Conservation (phyloP, 23 tunicate genomes). For the Diplosoma virens region DNA sequence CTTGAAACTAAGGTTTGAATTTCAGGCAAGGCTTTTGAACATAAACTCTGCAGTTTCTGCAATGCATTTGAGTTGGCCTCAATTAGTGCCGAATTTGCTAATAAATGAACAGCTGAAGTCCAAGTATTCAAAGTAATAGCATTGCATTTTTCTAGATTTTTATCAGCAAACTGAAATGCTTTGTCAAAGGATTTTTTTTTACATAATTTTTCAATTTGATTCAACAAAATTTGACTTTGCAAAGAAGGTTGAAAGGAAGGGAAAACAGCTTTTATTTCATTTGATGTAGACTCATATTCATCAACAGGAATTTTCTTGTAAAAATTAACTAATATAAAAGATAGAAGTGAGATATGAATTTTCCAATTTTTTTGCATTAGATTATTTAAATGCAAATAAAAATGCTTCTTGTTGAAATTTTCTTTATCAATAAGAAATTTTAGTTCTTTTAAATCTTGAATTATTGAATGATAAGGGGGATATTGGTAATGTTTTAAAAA, state of each 20-base stretch:
- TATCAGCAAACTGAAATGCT: neutral
- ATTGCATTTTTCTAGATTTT: neutral
- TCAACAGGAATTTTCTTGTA: slow-evolving; percentile 8
- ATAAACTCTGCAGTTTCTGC: neutral
- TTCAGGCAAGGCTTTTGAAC: neutral
- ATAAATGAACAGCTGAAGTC: neutral
- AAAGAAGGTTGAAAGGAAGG: neutral
- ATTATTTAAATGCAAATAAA: too few species aligned
- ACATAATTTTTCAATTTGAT: neutral
- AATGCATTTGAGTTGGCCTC: neutral
- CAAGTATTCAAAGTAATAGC: neutral
- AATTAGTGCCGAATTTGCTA: neutral
- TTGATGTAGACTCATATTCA: neutral
- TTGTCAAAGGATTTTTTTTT: neutral
- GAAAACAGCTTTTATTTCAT: neutral
- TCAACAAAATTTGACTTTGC: neutral
- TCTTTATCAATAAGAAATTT: too few species aligned
- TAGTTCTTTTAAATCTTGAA: too few species aligned
- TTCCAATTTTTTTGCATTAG: too few species aligned
- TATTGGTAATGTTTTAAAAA: too few species aligned
- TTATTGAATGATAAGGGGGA: too few species aligned
- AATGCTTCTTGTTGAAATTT: too few species aligned
- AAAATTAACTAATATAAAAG: too few species aligned
- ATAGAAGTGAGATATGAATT: too few species aligned
- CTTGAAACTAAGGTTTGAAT: neutral